These are phyloP conservation scores for Gracilinanus agilis DNA, from an alignment of 2,113 vertebrate genomes.

Conservation along the genomic window DNA sequence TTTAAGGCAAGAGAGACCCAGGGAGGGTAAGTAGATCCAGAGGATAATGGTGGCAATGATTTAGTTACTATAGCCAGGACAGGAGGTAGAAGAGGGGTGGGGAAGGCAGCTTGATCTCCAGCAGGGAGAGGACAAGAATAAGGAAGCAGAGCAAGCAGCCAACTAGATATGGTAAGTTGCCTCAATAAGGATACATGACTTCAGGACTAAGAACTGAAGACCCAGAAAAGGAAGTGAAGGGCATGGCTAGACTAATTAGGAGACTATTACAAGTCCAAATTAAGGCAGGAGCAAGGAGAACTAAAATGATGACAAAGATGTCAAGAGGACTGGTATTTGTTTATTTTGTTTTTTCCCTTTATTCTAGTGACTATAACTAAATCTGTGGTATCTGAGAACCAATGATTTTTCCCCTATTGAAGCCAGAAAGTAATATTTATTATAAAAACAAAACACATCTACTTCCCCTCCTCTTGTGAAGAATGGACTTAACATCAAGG, in stretches of 20 bases:
- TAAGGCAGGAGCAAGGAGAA: background rate
- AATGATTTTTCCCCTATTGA: background rate
- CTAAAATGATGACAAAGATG: no score
- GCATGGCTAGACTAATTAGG: background rate
- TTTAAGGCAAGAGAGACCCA: background rate
- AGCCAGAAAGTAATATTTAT: background rate
- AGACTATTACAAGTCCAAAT: background rate
- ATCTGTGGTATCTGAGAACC: background rate
- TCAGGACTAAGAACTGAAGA: background rate
- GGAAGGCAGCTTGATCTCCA: no score
- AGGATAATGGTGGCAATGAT: background rate
- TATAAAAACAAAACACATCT: background rate
- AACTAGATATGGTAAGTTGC: background rate
- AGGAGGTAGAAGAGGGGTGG: no score
- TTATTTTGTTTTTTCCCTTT: background rate
- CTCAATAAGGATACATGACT: background rate
- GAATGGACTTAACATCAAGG: background rate
- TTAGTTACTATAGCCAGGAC: background rate
- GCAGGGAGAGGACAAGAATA: background rate
- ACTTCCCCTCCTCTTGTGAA: background rate
- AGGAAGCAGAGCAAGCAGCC: background rate
- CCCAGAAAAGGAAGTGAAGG: background rate
- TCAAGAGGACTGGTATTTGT: background rate
- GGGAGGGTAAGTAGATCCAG: background rate
- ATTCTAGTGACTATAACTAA: background rate